Evolutionary conservation across 2,888 invertebrate genomes (phyloP).

Genomic region (Pristionchus entomophagus): DNA sequence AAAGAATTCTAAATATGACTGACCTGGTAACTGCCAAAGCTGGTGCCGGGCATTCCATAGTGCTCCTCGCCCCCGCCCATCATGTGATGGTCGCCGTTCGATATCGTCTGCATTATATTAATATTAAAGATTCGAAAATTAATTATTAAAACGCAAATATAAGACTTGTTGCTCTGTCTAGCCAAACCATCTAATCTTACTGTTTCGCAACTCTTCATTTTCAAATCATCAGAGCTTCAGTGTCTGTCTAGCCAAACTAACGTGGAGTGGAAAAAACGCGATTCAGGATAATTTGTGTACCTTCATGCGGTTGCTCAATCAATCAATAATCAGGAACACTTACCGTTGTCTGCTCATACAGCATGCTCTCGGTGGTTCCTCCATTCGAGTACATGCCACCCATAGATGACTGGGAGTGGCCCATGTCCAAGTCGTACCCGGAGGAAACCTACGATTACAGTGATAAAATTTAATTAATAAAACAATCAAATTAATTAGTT

Average conservation of each 20-base stretch:
- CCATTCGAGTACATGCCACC: slow-evolving; percentile 20
- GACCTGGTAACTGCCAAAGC: slow-evolving; percentile 30
- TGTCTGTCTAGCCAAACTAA: too few relatives aligned
- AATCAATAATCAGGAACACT: too few relatives aligned
- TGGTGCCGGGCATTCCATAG: slow-evolving; percentile 25
- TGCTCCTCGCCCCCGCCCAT: slow-evolving; percentile 2
- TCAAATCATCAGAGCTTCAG: too few relatives aligned
- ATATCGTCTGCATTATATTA: background rate
- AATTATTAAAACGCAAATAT: background rate
- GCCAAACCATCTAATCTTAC: too few relatives aligned
- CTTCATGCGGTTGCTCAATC: too few relatives aligned
- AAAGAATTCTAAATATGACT: too few relatives aligned
- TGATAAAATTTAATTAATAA: background rate
- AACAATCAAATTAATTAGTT: too few relatives aligned
- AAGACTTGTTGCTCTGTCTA: too few relatives aligned
- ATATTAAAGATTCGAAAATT: background rate
- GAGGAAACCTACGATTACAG: background rate
- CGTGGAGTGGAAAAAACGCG: too few relatives aligned
- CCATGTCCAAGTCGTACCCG: slow-evolving; percentile 18
- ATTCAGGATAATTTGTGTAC: too few relatives aligned
- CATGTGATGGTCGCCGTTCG: slow-evolving; percentile 14
- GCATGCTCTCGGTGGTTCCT: background rate
- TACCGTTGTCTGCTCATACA: slow-evolving; percentile 1
- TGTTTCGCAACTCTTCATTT: too few relatives aligned
- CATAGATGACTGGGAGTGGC: slow-evolving; percentile 12